Evolutionary conservation across 2,888 invertebrate genomes (phyloP).

Genomic region (Linnaemya vulpina): DNA sequence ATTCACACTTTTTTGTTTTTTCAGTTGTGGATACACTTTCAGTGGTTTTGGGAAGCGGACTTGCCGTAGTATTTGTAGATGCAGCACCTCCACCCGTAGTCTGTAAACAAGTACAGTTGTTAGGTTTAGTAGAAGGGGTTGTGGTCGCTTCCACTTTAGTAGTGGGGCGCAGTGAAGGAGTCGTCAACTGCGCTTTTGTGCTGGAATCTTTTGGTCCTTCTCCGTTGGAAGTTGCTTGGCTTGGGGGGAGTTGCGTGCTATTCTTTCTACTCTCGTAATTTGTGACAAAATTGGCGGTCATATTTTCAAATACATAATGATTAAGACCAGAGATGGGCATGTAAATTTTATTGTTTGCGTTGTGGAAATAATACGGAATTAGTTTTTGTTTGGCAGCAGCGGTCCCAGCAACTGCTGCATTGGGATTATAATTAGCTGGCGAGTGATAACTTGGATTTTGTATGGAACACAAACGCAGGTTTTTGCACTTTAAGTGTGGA

Average conservation of each 20-base stretch:
- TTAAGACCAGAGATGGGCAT: not conserved
- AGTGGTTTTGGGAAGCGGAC: too few species aligned
- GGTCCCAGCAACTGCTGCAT: not conserved
- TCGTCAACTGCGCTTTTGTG: not conserved
- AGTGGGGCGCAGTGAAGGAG: not conserved
- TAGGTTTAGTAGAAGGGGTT: not conserved
- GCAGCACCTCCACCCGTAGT: too few species aligned
- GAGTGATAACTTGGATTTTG: not conserved
- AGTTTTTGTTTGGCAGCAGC: not conserved
- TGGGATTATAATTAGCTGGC: not conserved
- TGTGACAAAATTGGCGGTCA: not conserved
- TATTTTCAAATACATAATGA: not conserved
- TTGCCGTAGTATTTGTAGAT: not conserved
- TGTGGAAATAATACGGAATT: not conserved
- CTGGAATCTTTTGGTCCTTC: not conserved
- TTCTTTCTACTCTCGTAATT: not conserved
- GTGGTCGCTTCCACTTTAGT: not conserved
- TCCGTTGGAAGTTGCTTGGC: not conserved
- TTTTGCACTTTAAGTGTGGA: not conserved
- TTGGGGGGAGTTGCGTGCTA: not conserved
- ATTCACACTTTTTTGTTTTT: not conserved
- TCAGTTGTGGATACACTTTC: too few species aligned
- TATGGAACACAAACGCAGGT: constrained; percentile 17
- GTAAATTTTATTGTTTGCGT: not conserved
- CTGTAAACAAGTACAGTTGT: not conserved